Conservation (phyloP, 2,888 invertebrate species). For the Athalia rosae region DNA sequence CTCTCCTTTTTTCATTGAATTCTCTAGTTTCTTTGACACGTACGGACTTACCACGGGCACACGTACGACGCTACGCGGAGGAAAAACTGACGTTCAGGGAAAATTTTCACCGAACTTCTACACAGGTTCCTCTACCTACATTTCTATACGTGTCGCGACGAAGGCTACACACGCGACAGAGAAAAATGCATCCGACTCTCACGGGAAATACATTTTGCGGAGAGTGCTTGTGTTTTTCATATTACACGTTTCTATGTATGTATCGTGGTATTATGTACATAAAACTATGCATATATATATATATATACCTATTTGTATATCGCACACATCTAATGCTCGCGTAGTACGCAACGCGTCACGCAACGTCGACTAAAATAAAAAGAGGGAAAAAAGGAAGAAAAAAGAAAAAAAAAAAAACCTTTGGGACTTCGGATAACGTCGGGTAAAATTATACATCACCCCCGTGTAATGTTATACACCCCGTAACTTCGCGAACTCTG, state of each 20-base stretch:
- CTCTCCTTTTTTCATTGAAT: no score
- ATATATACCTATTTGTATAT: not conserved
- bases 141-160: not conserved
- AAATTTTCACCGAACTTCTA: not conserved
- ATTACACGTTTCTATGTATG: no score
- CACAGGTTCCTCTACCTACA: not conserved
- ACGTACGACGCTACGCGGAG: no score
- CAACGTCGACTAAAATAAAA: slow-evolving; percentile 18
- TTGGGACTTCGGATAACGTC: slow-evolving; percentile 11
- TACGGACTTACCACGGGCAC: no score
- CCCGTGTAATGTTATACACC: not conserved
- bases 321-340: slow-evolving; percentile 2
- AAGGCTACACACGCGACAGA: slow-evolving; percentile 4
- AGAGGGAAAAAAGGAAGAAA: no score
- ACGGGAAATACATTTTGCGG: slow-evolving; percentile 29
- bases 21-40: no score
- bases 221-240: not conserved
- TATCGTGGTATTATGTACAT: not conserved
- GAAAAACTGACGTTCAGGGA: not conserved
- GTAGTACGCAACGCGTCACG: slow-evolving; percentile 26
- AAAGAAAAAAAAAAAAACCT: no score
- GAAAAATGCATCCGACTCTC: slow-evolving; percentile 33
- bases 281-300: not conserved
- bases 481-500: no score
- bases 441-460: slow-evolving; percentile 3